phyloP scores from a whole-genome alignment of 2,113 vertebrate genomes.

The Ciconia boyciana region DNA sequence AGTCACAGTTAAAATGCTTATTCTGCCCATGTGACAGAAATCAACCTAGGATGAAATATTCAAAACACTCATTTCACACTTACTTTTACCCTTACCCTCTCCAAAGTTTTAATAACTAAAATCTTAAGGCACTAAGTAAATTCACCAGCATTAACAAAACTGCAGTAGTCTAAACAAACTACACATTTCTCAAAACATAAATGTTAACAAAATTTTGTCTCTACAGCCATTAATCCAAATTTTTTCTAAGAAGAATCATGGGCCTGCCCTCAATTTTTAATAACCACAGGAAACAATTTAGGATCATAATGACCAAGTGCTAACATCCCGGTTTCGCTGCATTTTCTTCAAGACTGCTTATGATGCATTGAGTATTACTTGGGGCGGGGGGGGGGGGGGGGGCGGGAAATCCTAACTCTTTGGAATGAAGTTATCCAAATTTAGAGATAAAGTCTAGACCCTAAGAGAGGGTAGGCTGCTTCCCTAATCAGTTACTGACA shows the following conservation, averaged over 20 bases:
- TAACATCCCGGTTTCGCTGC: neutral
- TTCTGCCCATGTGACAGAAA: slow-evolving; percentile 39
- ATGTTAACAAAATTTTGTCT: neutral
- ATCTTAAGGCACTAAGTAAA: slow-evolving; percentile 33
- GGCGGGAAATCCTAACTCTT: neutral
- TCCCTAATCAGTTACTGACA: neutral
- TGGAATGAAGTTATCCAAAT: neutral
- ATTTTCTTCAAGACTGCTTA: neutral
- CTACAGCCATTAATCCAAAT: neutral
- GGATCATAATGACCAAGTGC: neutral
- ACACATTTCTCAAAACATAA: neutral
- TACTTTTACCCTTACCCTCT: neutral
- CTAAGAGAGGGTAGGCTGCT: slow-evolving; percentile 7
- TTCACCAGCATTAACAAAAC: slow-evolving; percentile 21
- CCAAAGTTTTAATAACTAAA: neutral
- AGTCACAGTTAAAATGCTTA: slow-evolving; percentile 66
- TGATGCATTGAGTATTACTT: neutral
- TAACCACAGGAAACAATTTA: neutral
- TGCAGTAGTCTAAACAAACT: slow-evolving; percentile 17
- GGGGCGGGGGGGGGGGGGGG: no score
- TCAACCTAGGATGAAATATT: neutral
- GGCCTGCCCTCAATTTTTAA: neutral
- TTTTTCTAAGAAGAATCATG: neutral
- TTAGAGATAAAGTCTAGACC: neutral
- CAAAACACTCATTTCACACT: neutral